Evolutionary conservation across 2,888 invertebrate genomes (phyloP), one percentile per base, ranked within the genome.

Genomic region (Ophonus ardosiacus): DNA sequence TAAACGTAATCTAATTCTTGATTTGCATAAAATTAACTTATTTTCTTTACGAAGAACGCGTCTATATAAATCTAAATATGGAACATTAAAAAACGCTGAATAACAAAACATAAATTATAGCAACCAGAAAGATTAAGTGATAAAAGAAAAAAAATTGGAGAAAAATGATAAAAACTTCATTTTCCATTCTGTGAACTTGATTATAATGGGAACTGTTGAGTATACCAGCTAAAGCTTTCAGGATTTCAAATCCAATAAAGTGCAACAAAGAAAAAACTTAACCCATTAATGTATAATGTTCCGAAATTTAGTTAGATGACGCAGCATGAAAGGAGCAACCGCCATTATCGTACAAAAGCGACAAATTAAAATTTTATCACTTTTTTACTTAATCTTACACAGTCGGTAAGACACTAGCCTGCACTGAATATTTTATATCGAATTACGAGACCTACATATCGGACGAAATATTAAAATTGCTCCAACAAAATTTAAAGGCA

Each of bases 281-380:
- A 84, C 76, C 82, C 83, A 84, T 84, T 84, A 84, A 84, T 84
- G 83, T 76, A 84, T 84, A 76, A 84, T 84, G 83, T 59, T 51
- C 76, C 63, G 83, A 76, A 74, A 84, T 84, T 61, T 76, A 84
- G 83, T 84, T 84, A 84, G 61, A 82, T 71, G 81, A 68, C 74
- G 61, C 31, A 57, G 76, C 40, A 38, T 56, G 61, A 76, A 76
- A 68, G 68, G 38, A 31, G 68, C 68, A 68, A 68, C 68, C 68
- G n/a, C 57, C 59, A 51, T 81, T 81, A 81, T 40, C 81, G 17
- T 68, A 81, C 61, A 79, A 79, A 68, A 63, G 40, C 43, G 40
- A 81, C 18, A 38, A 68, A 68, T 68, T 68, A 68, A 65, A 65
- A 65, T 65, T 21, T 68, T 18, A 68, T 68, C 40, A 63, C 31